These are phyloP conservation scores for Ivindomyrus marchei DNA, from an alignment of 2,113 vertebrate genomes.

Conservation along the genomic window DNA sequence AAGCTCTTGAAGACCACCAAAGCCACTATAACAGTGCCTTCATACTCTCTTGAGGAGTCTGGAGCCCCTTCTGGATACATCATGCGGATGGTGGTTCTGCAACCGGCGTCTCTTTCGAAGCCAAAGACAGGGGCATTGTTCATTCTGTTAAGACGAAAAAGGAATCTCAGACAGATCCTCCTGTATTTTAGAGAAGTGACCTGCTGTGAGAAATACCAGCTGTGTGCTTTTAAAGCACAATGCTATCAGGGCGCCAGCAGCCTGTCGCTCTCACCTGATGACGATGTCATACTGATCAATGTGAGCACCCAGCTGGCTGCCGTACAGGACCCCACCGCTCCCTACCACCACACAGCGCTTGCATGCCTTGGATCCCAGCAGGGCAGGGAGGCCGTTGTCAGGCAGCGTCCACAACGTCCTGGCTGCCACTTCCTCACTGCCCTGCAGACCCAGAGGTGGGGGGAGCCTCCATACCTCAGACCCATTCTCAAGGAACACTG, in stretches of 20 bases:
- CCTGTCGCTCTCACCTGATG: slow-evolving; percentile 51
- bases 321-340: slow-evolving; percentile 59
- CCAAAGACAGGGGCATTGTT: slow-evolving; percentile 66
- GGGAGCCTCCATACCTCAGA: slow-evolving; percentile 31
- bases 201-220: background rate
- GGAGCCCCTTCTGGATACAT: slow-evolving; percentile 67
- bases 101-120: slow-evolving; percentile 61
- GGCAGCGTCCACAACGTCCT: slow-evolving; percentile 51
- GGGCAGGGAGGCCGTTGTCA: slow-evolving; percentile 42
- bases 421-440: slow-evolving; percentile 47
- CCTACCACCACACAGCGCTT: slow-evolving; percentile 64
- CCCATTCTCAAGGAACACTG: slow-evolving; percentile 50
- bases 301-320: slow-evolving; percentile 62
- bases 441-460: slow-evolving; percentile 61
- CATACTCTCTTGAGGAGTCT: slow-evolving; percentile 50
- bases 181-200: background rate
- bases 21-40: slow-evolving; percentile 49
- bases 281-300: slow-evolving; percentile 66
- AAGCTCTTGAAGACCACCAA: slow-evolving; percentile 63
- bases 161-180: background rate
- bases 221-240: background rate
- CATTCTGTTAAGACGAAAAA: slow-evolving; percentile 43
- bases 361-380: slow-evolving; percentile 39
- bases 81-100: slow-evolving; percentile 63
- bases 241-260: background rate